A percentile compares a stretch with the other conserved stretches of the same genome.
Conservation (phyloP, 2,113 vertebrate species). For the Apistogramma diplotaenia region DNA sequence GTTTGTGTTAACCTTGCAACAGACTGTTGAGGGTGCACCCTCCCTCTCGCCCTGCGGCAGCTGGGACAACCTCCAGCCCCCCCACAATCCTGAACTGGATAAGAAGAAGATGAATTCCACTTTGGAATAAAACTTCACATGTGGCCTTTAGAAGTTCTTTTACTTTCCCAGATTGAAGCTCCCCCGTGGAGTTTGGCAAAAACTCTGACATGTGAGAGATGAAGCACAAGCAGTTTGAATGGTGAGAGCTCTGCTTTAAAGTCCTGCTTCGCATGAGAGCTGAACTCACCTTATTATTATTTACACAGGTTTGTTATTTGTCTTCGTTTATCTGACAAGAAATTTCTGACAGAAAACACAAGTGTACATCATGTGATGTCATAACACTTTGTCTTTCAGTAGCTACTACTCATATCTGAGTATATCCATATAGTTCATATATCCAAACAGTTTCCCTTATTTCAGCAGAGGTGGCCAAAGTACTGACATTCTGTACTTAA, state of each 20-base stretch:
- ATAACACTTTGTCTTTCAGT: background rate
- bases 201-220: background rate
- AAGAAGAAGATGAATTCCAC: background rate
- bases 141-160: background rate
- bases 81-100: too few species aligned
- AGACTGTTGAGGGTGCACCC: too few species aligned
- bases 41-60: background rate
- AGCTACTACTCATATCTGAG: background rate
- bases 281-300: background rate
- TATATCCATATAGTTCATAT: too few species aligned
- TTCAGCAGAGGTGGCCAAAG: too few species aligned
- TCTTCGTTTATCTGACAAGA: background rate
- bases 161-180: background rate
- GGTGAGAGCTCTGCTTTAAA: background rate
- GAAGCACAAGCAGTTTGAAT: background rate
- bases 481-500: too few species aligned
- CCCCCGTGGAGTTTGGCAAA: background rate
- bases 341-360: background rate
- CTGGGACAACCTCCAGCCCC: too few species aligned
- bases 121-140: background rate
- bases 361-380: background rate
- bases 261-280: background rate
- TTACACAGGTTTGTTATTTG: background rate
- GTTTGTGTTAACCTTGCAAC: too few species aligned
- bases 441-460: too few species aligned